Evolutionary conservation across 1,140 invertebrate genomes (phyloP).

Genomic region (Drosophila baimaii): DNA sequence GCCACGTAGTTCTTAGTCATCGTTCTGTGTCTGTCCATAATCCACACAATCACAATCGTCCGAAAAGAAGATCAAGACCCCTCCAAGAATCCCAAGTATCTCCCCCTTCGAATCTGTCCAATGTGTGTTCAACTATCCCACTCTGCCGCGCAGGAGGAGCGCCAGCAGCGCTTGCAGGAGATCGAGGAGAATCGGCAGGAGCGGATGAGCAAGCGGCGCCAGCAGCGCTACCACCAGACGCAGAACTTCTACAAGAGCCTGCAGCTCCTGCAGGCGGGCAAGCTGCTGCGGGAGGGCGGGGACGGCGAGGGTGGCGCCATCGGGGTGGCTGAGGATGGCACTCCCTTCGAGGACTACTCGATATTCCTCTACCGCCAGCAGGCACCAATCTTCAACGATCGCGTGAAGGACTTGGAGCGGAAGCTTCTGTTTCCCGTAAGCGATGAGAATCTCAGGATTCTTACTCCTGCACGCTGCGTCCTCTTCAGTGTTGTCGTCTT

Average conservation of each 20-base stretch:
- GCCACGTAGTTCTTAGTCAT: slow-evolving; percentile 34
- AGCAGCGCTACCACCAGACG: slow-evolving; percentile 88
- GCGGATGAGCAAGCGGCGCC: slow-evolving; percentile 87
- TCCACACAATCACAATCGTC: slow-evolving; percentile 14
- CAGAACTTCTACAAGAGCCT: slow-evolving; percentile 91
- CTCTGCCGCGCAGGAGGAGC: slow-evolving; percentile 86
- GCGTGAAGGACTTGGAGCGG: slow-evolving; percentile 91
- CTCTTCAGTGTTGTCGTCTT: slow-evolving; percentile 38
- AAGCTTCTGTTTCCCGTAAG: slow-evolving; percentile 91
- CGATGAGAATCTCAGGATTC: slow-evolving; percentile 43
- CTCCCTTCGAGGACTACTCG: slow-evolving; percentile 90
- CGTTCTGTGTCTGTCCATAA: slow-evolving; percentile 46
- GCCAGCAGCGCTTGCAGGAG: slow-evolving; percentile 88
- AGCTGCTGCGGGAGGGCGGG: slow-evolving; percentile 84
- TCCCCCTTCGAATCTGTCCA: slow-evolving; percentile 33
- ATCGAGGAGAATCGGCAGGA: slow-evolving; percentile 88
- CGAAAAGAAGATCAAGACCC: slow-evolving; percentile 20
- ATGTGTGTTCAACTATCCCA: slow-evolving; percentile 53
- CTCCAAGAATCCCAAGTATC: slow-evolving; percentile 1
- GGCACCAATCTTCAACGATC: slow-evolving; percentile 90
- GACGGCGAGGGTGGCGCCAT: slow-evolving; percentile 37
- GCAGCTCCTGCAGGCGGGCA: slow-evolving; percentile 90
- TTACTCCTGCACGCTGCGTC: slow-evolving; percentile 34
- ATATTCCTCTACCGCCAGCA: slow-evolving; percentile 90
- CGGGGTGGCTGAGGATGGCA: slow-evolving; percentile 72